Evolutionary conservation across 2,113 vertebrate species (phyloP).

Genomic region (Sclerurus mexicanus): DNA sequence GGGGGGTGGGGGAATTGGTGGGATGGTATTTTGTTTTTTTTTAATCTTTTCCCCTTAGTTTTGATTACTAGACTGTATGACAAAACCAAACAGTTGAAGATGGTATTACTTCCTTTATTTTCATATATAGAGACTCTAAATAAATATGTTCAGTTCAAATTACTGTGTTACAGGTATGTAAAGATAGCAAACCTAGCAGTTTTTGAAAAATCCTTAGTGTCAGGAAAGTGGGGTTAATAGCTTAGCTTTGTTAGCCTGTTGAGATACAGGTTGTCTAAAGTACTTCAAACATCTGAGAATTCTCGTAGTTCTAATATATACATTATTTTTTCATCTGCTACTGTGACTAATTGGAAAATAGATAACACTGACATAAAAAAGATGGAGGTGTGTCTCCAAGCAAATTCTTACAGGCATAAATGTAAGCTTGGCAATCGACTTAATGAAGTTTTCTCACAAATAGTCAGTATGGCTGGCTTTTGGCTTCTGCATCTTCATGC

Average conservation of each 20-base stretch:
- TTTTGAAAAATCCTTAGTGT: not conserved
- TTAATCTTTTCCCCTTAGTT: not conserved
- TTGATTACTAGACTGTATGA: not conserved
- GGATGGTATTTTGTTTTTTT: not conserved
- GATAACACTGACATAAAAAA: not conserved
- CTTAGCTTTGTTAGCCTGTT: not conserved
- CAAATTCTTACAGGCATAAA: not conserved
- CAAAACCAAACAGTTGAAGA: not conserved
- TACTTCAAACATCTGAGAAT: not conserved
- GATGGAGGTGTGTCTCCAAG: not conserved
- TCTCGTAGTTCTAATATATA: not conserved
- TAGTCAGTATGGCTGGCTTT: not conserved
- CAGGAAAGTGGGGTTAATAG: not conserved
- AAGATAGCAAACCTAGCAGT: not conserved
- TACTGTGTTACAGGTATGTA: not conserved
- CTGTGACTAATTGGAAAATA: not conserved
- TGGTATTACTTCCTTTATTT: not conserved
- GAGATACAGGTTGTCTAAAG: not conserved
- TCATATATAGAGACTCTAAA: not conserved
- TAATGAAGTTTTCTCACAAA: not conserved
- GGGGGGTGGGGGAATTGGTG: not conserved
- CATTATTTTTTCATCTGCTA: rapidly evolving
- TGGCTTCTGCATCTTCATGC: not conserved
- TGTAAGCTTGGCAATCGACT: not conserved
- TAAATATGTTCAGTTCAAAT: not conserved